Conservation (phyloP, 2,888 invertebrate genomes). For the Perizoma flavofasciatum region DNA sequence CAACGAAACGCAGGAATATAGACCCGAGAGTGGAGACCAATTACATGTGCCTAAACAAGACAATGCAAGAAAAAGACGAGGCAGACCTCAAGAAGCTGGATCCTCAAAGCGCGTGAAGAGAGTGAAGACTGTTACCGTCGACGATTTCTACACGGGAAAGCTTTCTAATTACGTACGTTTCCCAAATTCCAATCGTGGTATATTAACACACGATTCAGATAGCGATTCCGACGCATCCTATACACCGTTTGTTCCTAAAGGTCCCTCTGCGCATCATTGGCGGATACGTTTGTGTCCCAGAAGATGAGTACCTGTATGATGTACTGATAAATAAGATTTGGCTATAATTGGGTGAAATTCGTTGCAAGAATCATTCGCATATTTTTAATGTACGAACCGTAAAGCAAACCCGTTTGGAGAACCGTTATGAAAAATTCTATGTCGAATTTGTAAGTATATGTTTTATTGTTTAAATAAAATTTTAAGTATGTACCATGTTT, state of each 20-base stretch:
- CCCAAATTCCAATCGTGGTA: neutral
- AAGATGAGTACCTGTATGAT: neutral
- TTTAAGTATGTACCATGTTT: neutral
- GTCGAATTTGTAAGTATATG: neutral
- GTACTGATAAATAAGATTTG: neutral
- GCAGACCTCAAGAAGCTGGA: conserved; percentile 11
- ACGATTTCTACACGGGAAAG: conserved; percentile 23
- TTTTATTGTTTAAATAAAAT: conserved; percentile 8
- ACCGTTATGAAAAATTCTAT: no score
- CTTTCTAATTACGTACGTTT: conserved; percentile 13
- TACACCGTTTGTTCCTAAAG: neutral
- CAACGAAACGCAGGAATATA: conserved; percentile 3
- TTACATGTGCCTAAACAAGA: neutral
- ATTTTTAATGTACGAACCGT: no score
- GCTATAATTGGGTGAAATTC: no score
- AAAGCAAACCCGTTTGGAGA: no score
- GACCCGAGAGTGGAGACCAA: conserved; percentile 17
- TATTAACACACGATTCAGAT: neutral
- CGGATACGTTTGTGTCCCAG: neutral
- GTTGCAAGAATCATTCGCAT: no score
- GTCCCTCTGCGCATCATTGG: neutral
- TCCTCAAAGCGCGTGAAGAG: conserved; percentile 19
- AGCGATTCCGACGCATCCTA: conserved; percentile 3
- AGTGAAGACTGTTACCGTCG: neutral
- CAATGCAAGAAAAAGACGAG: conserved; percentile 18